These are phyloP conservation scores for Drusus annulatus DNA, from an alignment of 1,140 invertebrate genomes.

Conservation along the genomic window DNA sequence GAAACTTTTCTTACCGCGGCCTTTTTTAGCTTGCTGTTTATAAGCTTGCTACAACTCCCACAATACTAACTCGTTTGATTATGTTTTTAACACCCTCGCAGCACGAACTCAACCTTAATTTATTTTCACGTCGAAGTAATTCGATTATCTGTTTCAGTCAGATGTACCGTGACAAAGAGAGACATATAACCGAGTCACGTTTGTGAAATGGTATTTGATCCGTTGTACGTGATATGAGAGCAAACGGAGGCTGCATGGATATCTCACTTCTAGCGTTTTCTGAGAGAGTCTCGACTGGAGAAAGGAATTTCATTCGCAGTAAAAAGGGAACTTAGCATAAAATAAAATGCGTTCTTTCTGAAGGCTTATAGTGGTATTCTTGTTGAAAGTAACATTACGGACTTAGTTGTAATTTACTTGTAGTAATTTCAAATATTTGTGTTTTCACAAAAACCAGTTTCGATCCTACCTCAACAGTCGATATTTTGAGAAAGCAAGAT, in stretches of 20 bases:
- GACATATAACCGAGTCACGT: background rate
- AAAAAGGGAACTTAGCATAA: too few relatives aligned
- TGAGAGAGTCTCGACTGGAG: too few relatives aligned
- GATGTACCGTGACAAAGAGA: background rate
- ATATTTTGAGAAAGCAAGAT: background rate
- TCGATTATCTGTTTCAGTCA: constrained; percentile 1
- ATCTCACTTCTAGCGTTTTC: background rate
- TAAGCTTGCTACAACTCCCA: background rate
- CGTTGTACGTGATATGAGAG: background rate
- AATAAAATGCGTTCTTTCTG: too few relatives aligned
- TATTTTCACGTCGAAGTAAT: background rate
- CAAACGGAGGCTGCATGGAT: background rate
- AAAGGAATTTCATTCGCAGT: too few relatives aligned
- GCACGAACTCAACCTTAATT: background rate
- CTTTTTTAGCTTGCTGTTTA: background rate
- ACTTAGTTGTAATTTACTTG: too few relatives aligned
- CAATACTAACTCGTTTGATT: background rate
- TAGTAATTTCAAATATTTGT: too few relatives aligned
- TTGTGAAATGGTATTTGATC: background rate
- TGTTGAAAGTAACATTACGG: too few relatives aligned
- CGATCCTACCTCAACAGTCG: background rate
- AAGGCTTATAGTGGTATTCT: too few relatives aligned
- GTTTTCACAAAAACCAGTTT: background rate
- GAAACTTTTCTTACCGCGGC: background rate
- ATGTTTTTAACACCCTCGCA: constrained; percentile 3